These are phyloP conservation scores for Pollenia amentaria DNA, from an alignment of 2,888 invertebrate species.

Conservation along the genomic window DNA sequence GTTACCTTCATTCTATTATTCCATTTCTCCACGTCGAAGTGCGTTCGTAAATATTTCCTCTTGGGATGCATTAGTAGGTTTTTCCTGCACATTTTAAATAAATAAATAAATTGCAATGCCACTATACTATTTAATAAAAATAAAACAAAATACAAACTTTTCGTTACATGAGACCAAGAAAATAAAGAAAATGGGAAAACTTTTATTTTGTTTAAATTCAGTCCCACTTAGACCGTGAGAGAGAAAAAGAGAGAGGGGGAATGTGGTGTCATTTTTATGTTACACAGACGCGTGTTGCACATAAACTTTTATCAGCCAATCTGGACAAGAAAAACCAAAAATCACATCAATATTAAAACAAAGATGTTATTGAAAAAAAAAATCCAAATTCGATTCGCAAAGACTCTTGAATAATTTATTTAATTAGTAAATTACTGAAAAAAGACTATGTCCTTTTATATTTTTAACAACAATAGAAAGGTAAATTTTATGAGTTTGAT, in stretches of 20 bases:
- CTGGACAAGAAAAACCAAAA: not conserved
- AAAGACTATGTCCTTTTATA: not conserved
- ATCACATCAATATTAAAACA: slow-evolving; percentile 60
- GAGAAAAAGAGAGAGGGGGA: not conserved
- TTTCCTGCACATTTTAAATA: slow-evolving; percentile 35
- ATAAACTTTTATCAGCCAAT: slow-evolving; percentile 22
- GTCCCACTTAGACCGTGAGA: not conserved
- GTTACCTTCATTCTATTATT: slow-evolving; percentile 1
- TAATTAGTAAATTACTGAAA: slow-evolving; percentile 69
- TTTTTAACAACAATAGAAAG: slow-evolving; percentile 12
- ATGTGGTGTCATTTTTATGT: slow-evolving; percentile 26
- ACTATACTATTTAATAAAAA: slow-evolving; percentile 43
- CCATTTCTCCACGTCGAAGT: slow-evolving; percentile 11
- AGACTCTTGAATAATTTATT: slow-evolving; percentile 71
- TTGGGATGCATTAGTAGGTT: slow-evolving; percentile 69
- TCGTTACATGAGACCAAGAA: not conserved
- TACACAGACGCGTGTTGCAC: slow-evolving; percentile 5
- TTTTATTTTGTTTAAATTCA: not conserved
- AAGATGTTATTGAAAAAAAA: slow-evolving; percentile 59
- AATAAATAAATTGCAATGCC: slow-evolving; percentile 69
- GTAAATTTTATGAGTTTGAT: slow-evolving; percentile 33
- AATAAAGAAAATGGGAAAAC: not conserved
- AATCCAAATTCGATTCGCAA: slow-evolving; percentile 15
- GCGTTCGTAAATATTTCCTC: slow-evolving; percentile 40
- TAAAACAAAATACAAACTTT: slow-evolving; percentile 1